Evolutionary conservation across 2,888 invertebrate genomes (phyloP), one percentile per base, ranked within the genome.

Genomic region (Pseudolycoriella hygida): DNA sequence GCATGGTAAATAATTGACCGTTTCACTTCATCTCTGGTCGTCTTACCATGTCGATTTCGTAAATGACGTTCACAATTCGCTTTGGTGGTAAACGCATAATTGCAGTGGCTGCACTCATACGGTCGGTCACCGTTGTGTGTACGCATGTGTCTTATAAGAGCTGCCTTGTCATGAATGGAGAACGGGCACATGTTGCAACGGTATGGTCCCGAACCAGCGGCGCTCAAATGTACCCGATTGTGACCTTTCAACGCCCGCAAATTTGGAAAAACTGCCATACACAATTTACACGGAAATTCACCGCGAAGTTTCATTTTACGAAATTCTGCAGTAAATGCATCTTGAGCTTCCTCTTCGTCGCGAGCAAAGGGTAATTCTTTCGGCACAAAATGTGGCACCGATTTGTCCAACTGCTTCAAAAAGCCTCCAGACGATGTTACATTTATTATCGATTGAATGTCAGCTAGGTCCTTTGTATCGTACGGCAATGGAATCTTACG

Each of bases 1-100:
- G 86, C 85, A 59, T 87, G 86, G 56, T 87, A 86, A 49, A 87
- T 85, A 44, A 93, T 85, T 5, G 85, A 77, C 51, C 80, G 78
- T 59, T 90, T 88, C 0, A 93, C 84, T 54, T 93, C 90, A 53
- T 90, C 87, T 45, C 89, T 74, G 2, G 83, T 80, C 1, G 78
- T 74, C 62, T 88, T 88, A 0, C 82, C 80, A 57, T 94, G 94
- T 18, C 90, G 76, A 61, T 94, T 94, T 51, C 92, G 73, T 54
- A 94, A 72, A 62, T 96, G 94, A 5, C 94, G 72, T 66, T 96
- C 94, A 61, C 96, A 96, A 60, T 96, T 94, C 2, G 94, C 93
- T 67, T 94, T 93, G 1, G 94, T 94, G 19, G 94, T 94, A 63
- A 96, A 96, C 2, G 93, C 92, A 58, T 89, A 93, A 57, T 88